A percentile compares a stretch with the other conserved stretches of the same genome.
Evolutionary conservation across 2,797 vertebrate species (phyloP).

Genomic region (Phrynocephalus guinanensis): DNA sequence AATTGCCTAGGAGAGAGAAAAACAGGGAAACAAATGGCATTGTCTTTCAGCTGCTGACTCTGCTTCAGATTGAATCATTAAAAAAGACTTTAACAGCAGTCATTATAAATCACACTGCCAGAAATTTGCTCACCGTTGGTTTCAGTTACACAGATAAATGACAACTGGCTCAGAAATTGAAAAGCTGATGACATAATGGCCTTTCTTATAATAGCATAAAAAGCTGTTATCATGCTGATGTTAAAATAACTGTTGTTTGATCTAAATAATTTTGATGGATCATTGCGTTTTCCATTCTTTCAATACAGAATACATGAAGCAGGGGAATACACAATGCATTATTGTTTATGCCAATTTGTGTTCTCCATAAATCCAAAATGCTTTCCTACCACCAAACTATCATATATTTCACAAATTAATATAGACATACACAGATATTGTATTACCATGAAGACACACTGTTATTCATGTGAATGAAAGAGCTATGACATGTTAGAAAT

Average conservation of each 20-base stretch:
- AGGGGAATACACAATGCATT: conserved; percentile 3
- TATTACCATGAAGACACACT: neutral
- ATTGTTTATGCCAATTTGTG: conserved; percentile 39
- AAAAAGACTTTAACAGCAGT: conserved; percentile 77
- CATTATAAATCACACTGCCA: conserved; percentile 78
- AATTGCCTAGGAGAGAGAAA: conserved; percentile 9
- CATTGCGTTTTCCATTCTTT: conserved; percentile 55
- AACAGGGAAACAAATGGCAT: conserved; percentile 43
- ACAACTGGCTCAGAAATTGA: conserved; percentile 79
- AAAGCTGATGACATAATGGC: conserved; percentile 80
- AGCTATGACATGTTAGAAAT: conserved; percentile 12
- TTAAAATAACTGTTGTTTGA: conserved; percentile 72
- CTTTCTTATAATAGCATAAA: conserved; percentile 83
- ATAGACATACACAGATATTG: neutral
- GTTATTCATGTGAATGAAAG: conserved; percentile 16
- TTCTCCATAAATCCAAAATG: neutral
- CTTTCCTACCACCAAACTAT: neutral
- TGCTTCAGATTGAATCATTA: conserved; percentile 83
- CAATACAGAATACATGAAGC: conserved; percentile 30
- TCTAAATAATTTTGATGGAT: conserved; percentile 79
- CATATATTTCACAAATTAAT: conserved; percentile 19
- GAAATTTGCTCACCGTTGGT: conserved; percentile 79
- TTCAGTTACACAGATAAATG: conserved; percentile 80
- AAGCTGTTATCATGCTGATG: conserved; percentile 80
- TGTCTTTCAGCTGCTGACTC: conserved; percentile 77